Percentiles rank a stretch among this genome's conserved stretches.
phyloP scores from a whole-genome alignment of 53 echinoderm and acorn worm species.

The Mesocentrotus franciscanus region DNA sequence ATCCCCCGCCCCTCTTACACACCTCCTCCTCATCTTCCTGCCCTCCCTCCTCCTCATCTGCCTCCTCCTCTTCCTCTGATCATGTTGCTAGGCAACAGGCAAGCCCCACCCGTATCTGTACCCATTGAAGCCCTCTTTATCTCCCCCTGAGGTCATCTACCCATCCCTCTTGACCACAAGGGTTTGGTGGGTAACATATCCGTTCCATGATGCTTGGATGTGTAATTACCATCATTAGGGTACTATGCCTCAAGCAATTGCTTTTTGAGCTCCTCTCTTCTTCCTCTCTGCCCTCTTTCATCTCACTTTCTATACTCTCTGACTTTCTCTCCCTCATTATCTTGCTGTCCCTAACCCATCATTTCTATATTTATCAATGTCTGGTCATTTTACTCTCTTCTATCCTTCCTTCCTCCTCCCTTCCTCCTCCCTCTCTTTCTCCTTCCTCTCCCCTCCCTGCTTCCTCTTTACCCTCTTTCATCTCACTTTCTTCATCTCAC shows the following conservation, averaged over 20 bases:
- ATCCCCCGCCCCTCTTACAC: not conserved
- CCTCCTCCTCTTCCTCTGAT: not conserved
- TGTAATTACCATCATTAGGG: slow-evolving; percentile 17
- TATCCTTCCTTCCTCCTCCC: not conserved
- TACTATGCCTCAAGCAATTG: not conserved
- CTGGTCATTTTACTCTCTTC: not conserved
- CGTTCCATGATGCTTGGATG: not conserved
- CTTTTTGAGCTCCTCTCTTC: not conserved
- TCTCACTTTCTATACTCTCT: not conserved
- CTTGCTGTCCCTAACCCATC: not conserved
- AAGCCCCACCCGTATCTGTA: not conserved
- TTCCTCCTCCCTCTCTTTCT: not conserved
- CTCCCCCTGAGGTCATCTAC: not conserved
- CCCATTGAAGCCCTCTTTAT: not conserved
- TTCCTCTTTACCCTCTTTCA: no score
- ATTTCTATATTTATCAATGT: not conserved
- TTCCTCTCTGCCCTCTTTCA: not conserved
- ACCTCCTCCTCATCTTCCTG: not conserved
- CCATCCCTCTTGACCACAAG: not conserved
- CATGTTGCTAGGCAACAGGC: not conserved
- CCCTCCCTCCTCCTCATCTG: not conserved
- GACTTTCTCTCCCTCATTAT: not conserved
- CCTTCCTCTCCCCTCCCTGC: no score
- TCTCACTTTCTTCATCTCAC: not conserved
- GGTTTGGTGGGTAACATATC: not conserved